A percentile compares a stretch with the other conserved stretches of the same genome.
These are phyloP conservation scores for Mormyrus proboscirostris DNA, from an alignment of 2,797 vertebrate genomes.

Conservation along the genomic window DNA sequence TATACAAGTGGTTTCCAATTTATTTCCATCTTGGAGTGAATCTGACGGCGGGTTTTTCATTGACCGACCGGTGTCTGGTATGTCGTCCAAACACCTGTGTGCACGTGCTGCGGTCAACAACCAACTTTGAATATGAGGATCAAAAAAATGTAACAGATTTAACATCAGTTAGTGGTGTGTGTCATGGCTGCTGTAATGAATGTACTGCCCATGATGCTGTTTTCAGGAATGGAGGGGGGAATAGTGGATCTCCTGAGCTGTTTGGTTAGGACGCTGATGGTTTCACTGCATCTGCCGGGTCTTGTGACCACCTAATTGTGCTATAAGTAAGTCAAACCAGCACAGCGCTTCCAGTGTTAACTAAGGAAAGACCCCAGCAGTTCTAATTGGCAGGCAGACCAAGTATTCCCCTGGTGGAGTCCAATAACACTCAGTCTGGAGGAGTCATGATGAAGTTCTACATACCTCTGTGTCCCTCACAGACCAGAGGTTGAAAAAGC, in stretches of 20 bases:
- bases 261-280: not conserved
- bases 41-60: not conserved
- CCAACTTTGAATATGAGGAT: not conserved
- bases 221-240: not conserved
- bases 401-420: not conserved
- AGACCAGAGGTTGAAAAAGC: not conserved
- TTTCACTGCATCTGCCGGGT: not conserved
- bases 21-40: not conserved
- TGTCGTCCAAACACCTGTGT: not conserved
- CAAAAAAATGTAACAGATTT: not conserved
- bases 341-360: too few relatives aligned
- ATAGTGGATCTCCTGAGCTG: not conserved
- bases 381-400: not conserved
- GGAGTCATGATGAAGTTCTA: not conserved
- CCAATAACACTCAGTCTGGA: not conserved
- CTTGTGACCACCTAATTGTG: too few relatives aligned
- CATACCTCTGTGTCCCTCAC: not conserved
- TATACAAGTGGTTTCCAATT: slow-evolving; percentile 1
- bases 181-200: not conserved
- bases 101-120: not conserved
- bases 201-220: not conserved
- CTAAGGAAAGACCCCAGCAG: not conserved
- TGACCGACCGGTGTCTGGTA: not conserved
- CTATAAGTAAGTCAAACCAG: too few relatives aligned
- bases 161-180: not conserved